phyloP scores from a whole-genome alignment of 2,797 vertebrate genomes.

The Fistularia commersonii region DNA sequence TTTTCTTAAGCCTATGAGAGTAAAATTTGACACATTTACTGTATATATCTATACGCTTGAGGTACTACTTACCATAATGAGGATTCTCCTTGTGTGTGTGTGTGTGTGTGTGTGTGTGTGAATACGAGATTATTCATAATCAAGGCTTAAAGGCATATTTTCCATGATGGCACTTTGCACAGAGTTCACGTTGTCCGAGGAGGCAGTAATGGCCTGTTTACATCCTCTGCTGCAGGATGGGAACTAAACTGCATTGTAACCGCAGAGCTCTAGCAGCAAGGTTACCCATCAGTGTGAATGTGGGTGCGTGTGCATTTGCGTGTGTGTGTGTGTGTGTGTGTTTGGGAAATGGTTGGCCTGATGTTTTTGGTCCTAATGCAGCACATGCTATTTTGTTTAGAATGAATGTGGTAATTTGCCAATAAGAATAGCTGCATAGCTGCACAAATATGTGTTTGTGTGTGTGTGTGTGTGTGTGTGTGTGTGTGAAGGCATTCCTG shows the following conservation, averaged over 20 bases:
- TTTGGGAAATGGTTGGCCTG: too few species aligned
- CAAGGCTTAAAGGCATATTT: constrained; percentile 19
- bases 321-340: not conserved
- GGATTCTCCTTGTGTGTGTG: not conserved
- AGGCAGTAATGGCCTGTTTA: constrained; percentile 44
- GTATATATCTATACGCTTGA: too few species aligned
- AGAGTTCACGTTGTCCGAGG: constrained; percentile 4
- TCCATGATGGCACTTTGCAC: constrained; percentile 16
- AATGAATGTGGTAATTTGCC: too few species aligned
- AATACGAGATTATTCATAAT: not conserved
- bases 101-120: not conserved
- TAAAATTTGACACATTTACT: too few species aligned
- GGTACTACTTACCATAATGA: not conserved
- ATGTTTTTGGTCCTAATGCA: too few species aligned
- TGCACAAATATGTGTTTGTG: too few species aligned
- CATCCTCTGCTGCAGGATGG: constrained; percentile 6
- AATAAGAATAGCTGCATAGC: too few species aligned
- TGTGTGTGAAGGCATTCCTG: not conserved
- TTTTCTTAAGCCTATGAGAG: too few species aligned
- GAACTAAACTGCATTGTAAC: constrained; percentile 43
- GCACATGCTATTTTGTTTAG: too few species aligned
- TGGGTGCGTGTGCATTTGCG: constrained; percentile 4
- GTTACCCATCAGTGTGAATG: constrained; percentile 31
- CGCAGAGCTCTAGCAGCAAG: constrained; percentile 16
- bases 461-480: too few species aligned